These are phyloP conservation scores for Syngnathoides biaculeatus DNA, from an alignment of 2,113 vertebrate species.

Conservation along the genomic window DNA sequence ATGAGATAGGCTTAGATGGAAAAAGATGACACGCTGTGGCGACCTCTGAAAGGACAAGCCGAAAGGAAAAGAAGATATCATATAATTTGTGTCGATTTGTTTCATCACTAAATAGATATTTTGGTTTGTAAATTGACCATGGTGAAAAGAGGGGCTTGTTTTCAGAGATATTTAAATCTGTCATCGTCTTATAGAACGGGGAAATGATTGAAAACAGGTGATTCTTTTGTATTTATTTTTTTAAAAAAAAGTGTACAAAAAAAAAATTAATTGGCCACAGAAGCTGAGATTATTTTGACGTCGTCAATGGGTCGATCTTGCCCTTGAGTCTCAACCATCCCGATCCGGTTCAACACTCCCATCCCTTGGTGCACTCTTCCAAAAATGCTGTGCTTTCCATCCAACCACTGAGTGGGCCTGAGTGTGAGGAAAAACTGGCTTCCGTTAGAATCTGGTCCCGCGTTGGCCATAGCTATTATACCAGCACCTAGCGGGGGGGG, in stretches of 20 bases:
- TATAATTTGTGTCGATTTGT: too few relatives aligned
- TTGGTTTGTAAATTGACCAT: neutral
- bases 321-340: slow-evolving; percentile 91
- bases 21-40: too few relatives aligned
- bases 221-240: slow-evolving; percentile 26
- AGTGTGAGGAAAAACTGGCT: slow-evolving; percentile 94
- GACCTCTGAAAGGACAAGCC: too few relatives aligned
- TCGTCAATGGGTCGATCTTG: slow-evolving; percentile 90
- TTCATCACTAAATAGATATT: neutral
- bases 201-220: neutral
- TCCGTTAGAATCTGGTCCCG: slow-evolving; percentile 90
- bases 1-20: too few relatives aligned
- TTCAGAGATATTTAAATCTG: neutral
- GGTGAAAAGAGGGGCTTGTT: neutral
- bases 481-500: slow-evolving; percentile 84
- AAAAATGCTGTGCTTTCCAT: slow-evolving; percentile 93
- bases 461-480: slow-evolving; percentile 95
- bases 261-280: slow-evolving; percentile 64
- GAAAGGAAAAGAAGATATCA: too few relatives aligned
- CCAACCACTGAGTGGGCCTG: slow-evolving; percentile 88
- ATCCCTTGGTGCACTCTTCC: slow-evolving; percentile 89
- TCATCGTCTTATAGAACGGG: neutral
- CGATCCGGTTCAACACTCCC: slow-evolving; percentile 84
- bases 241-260: slow-evolving; percentile 15
- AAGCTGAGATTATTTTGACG: slow-evolving; percentile 84